Conservation (phyloP, 2,888 invertebrate genomes). For the Chromoteleia sp. region DNA sequence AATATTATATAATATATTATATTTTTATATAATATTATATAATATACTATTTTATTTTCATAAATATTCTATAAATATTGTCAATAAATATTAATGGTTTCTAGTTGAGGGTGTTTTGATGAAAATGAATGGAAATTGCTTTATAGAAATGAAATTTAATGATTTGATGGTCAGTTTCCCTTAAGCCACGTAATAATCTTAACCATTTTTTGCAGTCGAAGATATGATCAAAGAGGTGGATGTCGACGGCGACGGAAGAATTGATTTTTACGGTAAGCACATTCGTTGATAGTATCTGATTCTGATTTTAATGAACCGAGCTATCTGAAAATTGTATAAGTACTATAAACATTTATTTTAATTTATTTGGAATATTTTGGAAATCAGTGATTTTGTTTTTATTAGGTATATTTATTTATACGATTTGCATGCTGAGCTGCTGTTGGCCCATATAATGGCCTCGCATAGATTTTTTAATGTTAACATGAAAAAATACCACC, state of each 20-base stretch:
- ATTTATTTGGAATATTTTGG: slow-evolving; percentile 2
- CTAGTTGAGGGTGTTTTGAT: no score
- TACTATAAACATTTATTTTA: slow-evolving; percentile 15
- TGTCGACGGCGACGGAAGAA: slow-evolving; percentile 96
- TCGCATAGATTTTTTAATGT: no score
- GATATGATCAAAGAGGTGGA: slow-evolving; percentile 99
- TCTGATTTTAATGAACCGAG: slow-evolving; percentile 32
- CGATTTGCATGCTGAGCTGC: no score
- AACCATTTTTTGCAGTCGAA: slow-evolving; percentile 89
- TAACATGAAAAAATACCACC: no score
- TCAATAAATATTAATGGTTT: neutral
- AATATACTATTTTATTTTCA: no score
- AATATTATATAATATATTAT: no score
- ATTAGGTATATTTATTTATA: no score
- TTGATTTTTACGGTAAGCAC: slow-evolving; percentile 93
- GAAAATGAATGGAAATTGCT: neutral
- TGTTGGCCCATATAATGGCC: no score
- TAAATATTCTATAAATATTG: no score
- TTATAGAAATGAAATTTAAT: slow-evolving; percentile 7
- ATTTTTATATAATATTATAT: no score
- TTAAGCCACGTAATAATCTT: slow-evolving; percentile 11
- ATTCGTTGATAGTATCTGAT: slow-evolving; percentile 33
- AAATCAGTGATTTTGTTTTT: slow-evolving; percentile 2
- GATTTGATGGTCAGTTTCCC: neutral
- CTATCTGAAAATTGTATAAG: slow-evolving; percentile 15